Evolutionary conservation across 2,113 vertebrate species (phyloP).

Genomic region (Parus major): DNA sequence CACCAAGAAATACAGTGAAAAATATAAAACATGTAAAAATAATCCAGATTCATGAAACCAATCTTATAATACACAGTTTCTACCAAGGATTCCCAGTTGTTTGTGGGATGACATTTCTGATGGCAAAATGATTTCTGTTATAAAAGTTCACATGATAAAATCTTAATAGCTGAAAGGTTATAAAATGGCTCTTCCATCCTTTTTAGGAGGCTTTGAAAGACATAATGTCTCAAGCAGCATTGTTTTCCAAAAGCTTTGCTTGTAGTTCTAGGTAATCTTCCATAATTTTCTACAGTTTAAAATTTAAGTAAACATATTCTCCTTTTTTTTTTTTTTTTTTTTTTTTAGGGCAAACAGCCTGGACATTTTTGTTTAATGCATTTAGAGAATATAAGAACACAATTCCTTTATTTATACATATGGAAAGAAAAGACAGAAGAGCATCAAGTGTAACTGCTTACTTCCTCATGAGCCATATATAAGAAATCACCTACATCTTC

Average conservation of each 20-base stretch:
- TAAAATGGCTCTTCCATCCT: background rate
- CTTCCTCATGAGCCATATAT: background rate
- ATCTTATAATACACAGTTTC: background rate
- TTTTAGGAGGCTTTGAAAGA: background rate
- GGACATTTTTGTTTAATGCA: background rate
- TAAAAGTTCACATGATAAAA: background rate
- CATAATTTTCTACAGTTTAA: background rate
- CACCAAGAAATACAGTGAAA: background rate
- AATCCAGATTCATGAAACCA: background rate
- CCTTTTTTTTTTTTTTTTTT: accelerated
- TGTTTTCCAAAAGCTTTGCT: background rate
- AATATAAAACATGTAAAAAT: background rate
- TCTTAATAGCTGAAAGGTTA: background rate
- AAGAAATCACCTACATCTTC: background rate
- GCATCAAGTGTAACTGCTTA: background rate
- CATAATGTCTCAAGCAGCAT: background rate
- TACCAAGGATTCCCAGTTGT: background rate
- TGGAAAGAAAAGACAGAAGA: background rate
- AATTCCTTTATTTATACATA: background rate
- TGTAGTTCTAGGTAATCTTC: background rate
- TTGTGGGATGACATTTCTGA: background rate
- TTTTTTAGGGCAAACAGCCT: background rate
- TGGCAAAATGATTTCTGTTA: background rate
- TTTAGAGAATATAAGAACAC: background rate
- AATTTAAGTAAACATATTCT: background rate